Base-by-base conservation (phyloP, 2,113 vertebrate species). In the Pipra filicauda region DNA sequence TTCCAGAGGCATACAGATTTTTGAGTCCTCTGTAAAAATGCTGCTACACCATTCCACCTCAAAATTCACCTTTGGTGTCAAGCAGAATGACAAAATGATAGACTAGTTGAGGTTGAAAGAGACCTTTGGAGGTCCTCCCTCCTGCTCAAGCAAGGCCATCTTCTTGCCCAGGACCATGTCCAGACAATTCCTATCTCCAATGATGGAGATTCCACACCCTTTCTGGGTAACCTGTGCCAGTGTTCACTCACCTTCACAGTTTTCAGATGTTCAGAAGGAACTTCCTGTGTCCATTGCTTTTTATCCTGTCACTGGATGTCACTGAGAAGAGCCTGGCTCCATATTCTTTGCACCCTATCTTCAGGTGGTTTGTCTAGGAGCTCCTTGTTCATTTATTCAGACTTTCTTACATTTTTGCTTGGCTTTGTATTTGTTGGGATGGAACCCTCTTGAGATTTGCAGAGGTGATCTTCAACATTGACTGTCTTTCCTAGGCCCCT, bases 101-200 rank as follows among this genome's bases (percentile, higher is more conserved):
- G 12, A 41, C 13, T 21, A 2, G 4, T 46, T 64, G 33, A 48
- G 10, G 14, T 8, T 76, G 54, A 82, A 49, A 51, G 7, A 85
- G 7, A 37, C 5, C 3, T 78, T 64, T 85, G 22, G 28, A 67
- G 0, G 0, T 58, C 10, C 31, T 49, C 4, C 6, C 5, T 16
- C 13, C 5, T 83, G 14, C 31, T 83, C 28, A 54, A 10, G 12
- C 8, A 65, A 12, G 11, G 8, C 10, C 6, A 66, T 8, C 5
- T 5, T 0, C 26, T 65, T 89, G 24, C 6, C 31, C 19, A 72
- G 37, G 14, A 35, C 15, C 1, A 23, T 12, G 6, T 18, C 14
- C 41, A 83, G 48, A 70, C 1, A 41, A 41, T 18, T 70, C 27
- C 31, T 64, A 44, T 44, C 31, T 79, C 28, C 19, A 51, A 2